Evolutionary conservation across 1,140 invertebrate genomes (phyloP).

Genomic region (Thaumatotibia leucotreta): DNA sequence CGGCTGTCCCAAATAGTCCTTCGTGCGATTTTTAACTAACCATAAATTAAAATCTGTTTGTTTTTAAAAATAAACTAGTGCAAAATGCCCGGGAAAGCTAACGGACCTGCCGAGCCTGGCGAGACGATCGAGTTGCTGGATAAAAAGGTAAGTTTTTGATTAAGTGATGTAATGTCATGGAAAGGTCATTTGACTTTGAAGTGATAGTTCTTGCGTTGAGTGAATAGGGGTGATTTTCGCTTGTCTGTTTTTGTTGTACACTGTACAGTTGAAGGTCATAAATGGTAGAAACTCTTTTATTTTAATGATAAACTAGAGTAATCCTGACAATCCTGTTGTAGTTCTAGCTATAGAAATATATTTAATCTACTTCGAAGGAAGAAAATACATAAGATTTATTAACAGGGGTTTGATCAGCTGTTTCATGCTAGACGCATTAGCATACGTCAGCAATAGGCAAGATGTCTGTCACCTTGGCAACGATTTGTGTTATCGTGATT

Average conservation of each 20-base stretch:
- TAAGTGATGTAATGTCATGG: slow-evolving; percentile 10
- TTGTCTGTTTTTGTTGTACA: background rate
- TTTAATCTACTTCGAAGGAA: too few relatives aligned
- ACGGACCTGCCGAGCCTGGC: slow-evolving; percentile 22
- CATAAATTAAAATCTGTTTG: slow-evolving; percentile 5
- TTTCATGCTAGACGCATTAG: too few relatives aligned
- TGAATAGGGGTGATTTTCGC: background rate
- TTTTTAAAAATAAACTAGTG: slow-evolving; percentile 3
- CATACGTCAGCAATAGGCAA: too few relatives aligned
- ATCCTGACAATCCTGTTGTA: too few relatives aligned
- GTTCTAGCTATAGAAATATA: too few relatives aligned
- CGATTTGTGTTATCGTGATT: too few relatives aligned
- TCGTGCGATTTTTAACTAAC: slow-evolving; percentile 11
- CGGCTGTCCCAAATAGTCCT: slow-evolving; percentile 20
- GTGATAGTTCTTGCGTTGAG: background rate
- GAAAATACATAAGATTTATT: too few relatives aligned
- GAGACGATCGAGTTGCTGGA: slow-evolving; percentile 37
- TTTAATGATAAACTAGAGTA: too few relatives aligned
- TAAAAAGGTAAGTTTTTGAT: slow-evolving; percentile 34
- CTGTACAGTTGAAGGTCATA: background rate
- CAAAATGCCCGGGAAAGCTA: slow-evolving; percentile 29
- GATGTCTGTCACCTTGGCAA: too few relatives aligned
- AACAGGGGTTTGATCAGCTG: too few relatives aligned
- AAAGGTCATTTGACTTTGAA: slow-evolving; percentile 2
- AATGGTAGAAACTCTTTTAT: background rate